Evolutionary conservation across 2,888 invertebrate species (phyloP), one percentile per base, ranked within the genome.

Genomic region (Chloromyia formosa): DNA sequence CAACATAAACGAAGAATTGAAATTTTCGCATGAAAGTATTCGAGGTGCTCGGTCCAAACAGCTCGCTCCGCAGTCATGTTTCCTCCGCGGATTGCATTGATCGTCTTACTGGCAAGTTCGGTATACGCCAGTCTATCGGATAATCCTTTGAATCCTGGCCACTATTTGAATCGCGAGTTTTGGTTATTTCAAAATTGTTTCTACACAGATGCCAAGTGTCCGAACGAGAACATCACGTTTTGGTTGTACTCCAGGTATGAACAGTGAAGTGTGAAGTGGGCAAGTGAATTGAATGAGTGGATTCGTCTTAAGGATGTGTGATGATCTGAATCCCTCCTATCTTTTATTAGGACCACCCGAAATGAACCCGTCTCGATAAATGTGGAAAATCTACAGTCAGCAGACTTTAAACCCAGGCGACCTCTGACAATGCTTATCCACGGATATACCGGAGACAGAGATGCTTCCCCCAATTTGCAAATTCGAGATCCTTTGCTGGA

Each of bases 401-500:
- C 78, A 66, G 79, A 81, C 69, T 83, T 83, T 72, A 78, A 79
- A 58, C 81, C 80, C 9, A 81, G 84, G 20, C 86, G 86, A 0
- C 87, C 88, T 0, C 80, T 90, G 0, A 89, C 89, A 78, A 84
- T 91, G 14, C 78, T 91, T 0, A 86, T 91, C 60, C 91, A 91
- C 77, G 91, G 91, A 0, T 91, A 90, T 78, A 90, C 90, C 0
- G 91, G 90, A 0, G 75, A 88, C 79, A 88, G 83, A 74, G 86
- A 90, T 79, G 90, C 84, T 78, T 86, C 89, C 0, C 91, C 91
- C 0, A 91, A 88, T 79, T 84, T 85, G 3, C 86, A 89, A 81
- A 87, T 91, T 76, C 85, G 90, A 76, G 90, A 90, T 87, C 90
- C 86, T 0, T 88, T 89, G 78, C 82, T 90, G 79, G 78, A 87